Conservation (phyloP, 2,888 invertebrate species). For the Pegoplata infirma region DNA sequence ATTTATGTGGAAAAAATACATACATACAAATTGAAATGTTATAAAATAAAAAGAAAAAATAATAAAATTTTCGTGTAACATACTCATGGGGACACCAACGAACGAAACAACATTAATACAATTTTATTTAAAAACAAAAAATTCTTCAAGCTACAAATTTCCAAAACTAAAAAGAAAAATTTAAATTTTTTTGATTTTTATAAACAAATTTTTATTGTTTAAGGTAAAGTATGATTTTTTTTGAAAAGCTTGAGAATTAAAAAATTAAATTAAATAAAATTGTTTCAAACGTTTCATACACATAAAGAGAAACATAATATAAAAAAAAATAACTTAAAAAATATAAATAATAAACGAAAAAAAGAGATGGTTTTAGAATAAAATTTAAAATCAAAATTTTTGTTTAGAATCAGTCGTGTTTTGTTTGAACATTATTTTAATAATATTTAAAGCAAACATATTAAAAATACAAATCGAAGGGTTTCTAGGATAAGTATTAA, state of each 20-base stretch:
- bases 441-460: constrained; percentile 38
- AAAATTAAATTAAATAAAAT: constrained; percentile 2
- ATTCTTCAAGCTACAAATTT: too few species aligned
- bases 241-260: background rate
- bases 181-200: background rate
- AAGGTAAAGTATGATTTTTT: background rate
- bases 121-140: constrained; percentile 4
- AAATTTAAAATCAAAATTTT: background rate
- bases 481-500: background rate
- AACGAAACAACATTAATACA: constrained; percentile 7
- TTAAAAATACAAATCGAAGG: background rate
- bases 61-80: constrained; percentile 40
- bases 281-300: background rate
- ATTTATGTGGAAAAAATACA: constrained; percentile 34
- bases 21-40: constrained; percentile 38
- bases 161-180: background rate
- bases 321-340: constrained; percentile 52
- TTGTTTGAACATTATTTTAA: constrained; percentile 8
- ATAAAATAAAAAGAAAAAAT: constrained; percentile 27
- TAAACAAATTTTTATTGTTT: constrained; percentile 19
- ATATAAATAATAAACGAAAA: constrained; percentile 37
- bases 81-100: constrained; percentile 19
- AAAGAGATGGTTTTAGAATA: constrained; percentile 7
- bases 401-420: constrained; percentile 21
- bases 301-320: constrained; percentile 17